Evolutionary conservation across 2,113 vertebrate genomes (phyloP), one percentile per base, ranked within the genome.

Genomic region (Corythoichthys intestinalis): DNA sequence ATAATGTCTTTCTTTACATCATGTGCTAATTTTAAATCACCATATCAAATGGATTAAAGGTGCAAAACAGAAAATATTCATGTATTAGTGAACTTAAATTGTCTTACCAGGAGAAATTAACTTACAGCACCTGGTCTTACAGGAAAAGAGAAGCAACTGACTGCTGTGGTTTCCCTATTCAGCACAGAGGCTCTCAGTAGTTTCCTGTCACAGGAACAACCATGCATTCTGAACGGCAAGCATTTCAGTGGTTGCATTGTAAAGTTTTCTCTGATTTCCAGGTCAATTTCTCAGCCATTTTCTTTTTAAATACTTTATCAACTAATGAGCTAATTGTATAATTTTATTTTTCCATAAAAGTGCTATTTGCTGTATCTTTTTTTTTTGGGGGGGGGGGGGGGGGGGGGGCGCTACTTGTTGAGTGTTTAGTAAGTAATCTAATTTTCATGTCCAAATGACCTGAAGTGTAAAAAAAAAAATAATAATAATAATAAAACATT

Each of bases 161-260:
- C 47, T 52, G 0, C 49, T 80, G 82, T 38, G 80, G 87, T 79
- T 86, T 83, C 61, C 39, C 14, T 74, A 37, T 67, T 82, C 57
- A 66, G 73, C 57, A 34, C 11, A 12, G 15, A 44, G 66, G 63
- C 46, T 54, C 76, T 65, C 17, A 62, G 11, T 61, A 65, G 70
- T 52, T 89, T 89, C 85, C 85, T 87, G 79, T 79, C 66, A n/a
- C 8, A 75, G 73, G 64, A 15, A 71, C 62, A 83, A 73, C 10
- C 60, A 71, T 35, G 13, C 67, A n/a, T 0, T 70, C 20, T 78
- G 2, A 73, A 66, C 28, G 12, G 66, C 65, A 63, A 38, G 48
- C 39, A 46, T 66, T 60, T 64, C 11, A 58, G 34, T 57, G 1
- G 59, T 59, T 65, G 10, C 20, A 14, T 48, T 46, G 37, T 56